Evolutionary conservation across 2,888 invertebrate species (phyloP).

Genomic region (Anorthoa munda): DNA sequence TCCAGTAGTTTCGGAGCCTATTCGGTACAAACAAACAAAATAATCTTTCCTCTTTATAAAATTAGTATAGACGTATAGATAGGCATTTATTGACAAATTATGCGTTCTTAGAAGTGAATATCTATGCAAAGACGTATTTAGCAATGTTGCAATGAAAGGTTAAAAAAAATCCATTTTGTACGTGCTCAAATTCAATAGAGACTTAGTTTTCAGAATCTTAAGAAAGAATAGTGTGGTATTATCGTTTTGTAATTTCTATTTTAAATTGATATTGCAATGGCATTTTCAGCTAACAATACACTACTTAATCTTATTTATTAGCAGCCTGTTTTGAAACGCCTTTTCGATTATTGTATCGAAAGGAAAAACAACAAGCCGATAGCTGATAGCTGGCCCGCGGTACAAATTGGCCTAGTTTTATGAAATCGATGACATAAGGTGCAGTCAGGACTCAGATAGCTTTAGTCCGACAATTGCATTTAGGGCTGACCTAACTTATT

Average conservation of each 20-base stretch:
- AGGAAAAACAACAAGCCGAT: slow-evolving; percentile 63
- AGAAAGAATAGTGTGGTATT: slow-evolving; percentile 11
- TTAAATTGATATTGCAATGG: slow-evolving; percentile 22
- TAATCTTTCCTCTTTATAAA: no score
- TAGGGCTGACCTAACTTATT: slow-evolving; percentile 49
- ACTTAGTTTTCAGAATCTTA: slow-evolving; percentile 15
- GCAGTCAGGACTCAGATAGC: slow-evolving; percentile 70
- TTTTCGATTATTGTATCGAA: slow-evolving; percentile 57
- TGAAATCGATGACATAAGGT: slow-evolving; percentile 78
- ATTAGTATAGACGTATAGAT: no score
- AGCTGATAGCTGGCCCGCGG: slow-evolving; percentile 56
- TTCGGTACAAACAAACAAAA: no score
- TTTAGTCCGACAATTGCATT: slow-evolving; percentile 45
- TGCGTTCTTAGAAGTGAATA: not conserved
- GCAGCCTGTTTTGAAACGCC: slow-evolving; percentile 40
- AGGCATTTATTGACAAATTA: not conserved
- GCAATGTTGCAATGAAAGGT: not conserved
- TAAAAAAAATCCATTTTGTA: slow-evolving; percentile 19
- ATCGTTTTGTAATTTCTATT: not conserved
- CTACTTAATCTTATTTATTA: slow-evolving; percentile 40
- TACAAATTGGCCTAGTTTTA: slow-evolving; percentile 71
- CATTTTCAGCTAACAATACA: slow-evolving; percentile 6
- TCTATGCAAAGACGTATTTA: not conserved
- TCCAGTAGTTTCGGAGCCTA: no score
- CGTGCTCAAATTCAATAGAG: slow-evolving; percentile 27